phyloP scores from a whole-genome alignment of 2,113 vertebrate genomes.

The Trogon surrucura region DNA sequence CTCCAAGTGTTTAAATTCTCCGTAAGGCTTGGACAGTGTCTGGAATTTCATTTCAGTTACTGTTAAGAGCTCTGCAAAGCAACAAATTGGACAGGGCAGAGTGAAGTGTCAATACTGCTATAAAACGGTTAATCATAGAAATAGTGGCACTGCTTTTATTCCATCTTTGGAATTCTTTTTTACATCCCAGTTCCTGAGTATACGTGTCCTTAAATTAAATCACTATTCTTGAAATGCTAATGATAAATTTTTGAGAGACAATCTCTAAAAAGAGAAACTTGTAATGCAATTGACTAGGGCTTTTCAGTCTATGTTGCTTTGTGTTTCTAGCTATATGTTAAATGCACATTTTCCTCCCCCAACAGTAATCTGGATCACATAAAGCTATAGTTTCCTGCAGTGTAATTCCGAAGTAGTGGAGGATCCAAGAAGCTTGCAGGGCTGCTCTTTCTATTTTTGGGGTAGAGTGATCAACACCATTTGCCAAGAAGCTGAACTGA shows the following conservation, averaged over 20 bases:
- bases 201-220: neutral
- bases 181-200: neutral
- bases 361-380: neutral
- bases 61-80: neutral
- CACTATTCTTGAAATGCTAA: neutral
- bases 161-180: neutral
- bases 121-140: neutral
- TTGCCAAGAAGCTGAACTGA: neutral
- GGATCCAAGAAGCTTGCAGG: neutral
- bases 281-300: neutral
- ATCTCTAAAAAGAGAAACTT: neutral
- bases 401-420: neutral
- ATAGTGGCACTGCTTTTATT: neutral
- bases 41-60: neutral
- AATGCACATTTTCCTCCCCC: accelerated
- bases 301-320: neutral
- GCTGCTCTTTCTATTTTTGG: neutral
- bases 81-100: neutral
- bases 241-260: neutral
- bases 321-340: neutral
- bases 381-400: neutral
- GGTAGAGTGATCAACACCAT: neutral
- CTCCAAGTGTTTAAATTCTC: neutral
- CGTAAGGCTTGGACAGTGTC: neutral
- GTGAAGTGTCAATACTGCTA: neutral